phyloP scores from a whole-genome alignment of 2,797 vertebrate species.

The Allobates femoralis region DNA sequence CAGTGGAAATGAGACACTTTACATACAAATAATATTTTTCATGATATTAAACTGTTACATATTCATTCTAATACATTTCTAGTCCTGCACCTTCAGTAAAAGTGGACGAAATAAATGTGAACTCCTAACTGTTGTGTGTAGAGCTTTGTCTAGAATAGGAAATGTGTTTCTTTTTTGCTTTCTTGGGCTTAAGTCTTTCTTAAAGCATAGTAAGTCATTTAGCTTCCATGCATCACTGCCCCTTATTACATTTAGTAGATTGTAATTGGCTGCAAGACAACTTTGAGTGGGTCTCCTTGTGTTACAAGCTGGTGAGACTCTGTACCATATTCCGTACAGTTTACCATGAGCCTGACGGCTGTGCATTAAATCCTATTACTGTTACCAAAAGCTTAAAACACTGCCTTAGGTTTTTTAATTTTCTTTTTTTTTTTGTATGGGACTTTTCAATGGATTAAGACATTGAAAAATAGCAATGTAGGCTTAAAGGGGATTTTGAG shows the following conservation, averaged over 20 bases:
- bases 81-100: not conserved
- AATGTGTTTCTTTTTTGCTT: not conserved
- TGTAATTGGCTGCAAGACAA: constrained; percentile 4
- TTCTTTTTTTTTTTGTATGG: not conserved
- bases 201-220: not conserved
- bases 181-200: not conserved
- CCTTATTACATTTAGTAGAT: constrained; percentile 9
- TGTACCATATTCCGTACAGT: not conserved
- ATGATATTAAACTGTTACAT: not conserved
- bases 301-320: constrained; percentile 12
- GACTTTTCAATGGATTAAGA: not conserved
- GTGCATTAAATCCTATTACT: not conserved
- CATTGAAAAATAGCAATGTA: not conserved
- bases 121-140: not conserved
- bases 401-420: too few relatives aligned
- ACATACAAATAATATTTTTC: not conserved
- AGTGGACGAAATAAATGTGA: not conserved
- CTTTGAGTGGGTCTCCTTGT: constrained; percentile 22
- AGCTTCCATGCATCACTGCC: not conserved
- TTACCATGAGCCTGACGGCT: constrained; percentile 28
- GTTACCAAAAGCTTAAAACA: not conserved
- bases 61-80: not conserved
- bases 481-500: not conserved
- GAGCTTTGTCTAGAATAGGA: not conserved
- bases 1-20: not conserved